phyloP scores from a whole-genome alignment of 2,797 vertebrate genomes.

The Darevskia nairensis region DNA sequence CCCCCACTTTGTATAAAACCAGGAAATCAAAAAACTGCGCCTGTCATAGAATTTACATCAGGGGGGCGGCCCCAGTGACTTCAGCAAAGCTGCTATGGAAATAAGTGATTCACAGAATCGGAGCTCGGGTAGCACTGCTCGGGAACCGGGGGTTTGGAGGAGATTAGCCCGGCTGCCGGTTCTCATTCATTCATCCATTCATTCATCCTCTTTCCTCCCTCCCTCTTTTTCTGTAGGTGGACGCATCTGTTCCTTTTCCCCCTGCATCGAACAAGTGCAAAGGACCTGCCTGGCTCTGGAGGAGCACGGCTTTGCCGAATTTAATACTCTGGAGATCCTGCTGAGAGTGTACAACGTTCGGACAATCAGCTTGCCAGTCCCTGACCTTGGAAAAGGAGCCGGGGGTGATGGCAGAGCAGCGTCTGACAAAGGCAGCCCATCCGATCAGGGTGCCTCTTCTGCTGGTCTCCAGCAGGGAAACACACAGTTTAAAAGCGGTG shows the following conservation, averaged over 20 bases:
- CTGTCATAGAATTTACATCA: neutral
- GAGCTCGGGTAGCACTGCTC: neutral
- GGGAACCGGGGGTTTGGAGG: constrained; percentile 13
- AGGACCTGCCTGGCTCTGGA: constrained; percentile 87
- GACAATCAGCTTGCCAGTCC: constrained; percentile 85
- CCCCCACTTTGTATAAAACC: neutral
- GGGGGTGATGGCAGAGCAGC: constrained; percentile 54
- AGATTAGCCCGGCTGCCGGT: constrained; percentile 9
- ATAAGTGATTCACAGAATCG: neutral
- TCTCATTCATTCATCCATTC: constrained; percentile 5
- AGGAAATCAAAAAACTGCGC: neutral
- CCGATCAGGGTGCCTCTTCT: constrained; percentile 43
- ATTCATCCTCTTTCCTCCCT: constrained; percentile 40
- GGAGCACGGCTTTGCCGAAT: constrained; percentile 87
- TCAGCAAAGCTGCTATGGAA: neutral
- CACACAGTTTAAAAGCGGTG: constrained; percentile 85
- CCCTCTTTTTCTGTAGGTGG: constrained; percentile 81
- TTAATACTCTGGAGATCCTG: constrained; percentile 92
- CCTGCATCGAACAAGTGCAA: constrained; percentile 97
- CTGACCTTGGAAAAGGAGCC: constrained; percentile 87
- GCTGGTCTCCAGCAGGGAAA: constrained; percentile 66
- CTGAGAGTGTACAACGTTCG: constrained; percentile 89
- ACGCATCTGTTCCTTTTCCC: constrained; percentile 94
- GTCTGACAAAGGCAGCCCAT: constrained; percentile 56
- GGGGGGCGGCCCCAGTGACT: neutral